Conservation (phyloP, 1,140 invertebrate species). For the Stegodyphus dumicola region DNA sequence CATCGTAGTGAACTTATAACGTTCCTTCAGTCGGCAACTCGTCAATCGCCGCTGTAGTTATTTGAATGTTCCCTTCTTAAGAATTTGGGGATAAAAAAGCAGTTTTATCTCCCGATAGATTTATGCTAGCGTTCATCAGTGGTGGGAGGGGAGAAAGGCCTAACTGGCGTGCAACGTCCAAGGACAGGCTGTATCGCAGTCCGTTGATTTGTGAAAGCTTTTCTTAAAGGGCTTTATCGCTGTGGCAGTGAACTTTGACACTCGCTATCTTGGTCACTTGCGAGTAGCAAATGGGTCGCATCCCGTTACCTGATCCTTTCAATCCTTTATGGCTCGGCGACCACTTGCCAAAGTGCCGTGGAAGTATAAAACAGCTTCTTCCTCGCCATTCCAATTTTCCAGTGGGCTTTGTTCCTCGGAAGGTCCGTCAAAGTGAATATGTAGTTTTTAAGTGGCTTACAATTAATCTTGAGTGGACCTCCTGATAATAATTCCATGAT, state of each 20-base stretch:
- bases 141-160: neutral
- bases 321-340: neutral
- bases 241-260: slow-evolving; percentile 48
- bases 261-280: slow-evolving; percentile 8
- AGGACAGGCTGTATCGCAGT: slow-evolving; percentile 34
- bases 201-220: slow-evolving; percentile 48
- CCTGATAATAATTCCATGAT: neutral
- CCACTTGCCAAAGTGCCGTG: slow-evolving; percentile 3
- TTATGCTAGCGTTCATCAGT: neutral
- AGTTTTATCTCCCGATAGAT: neutral
- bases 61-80: neutral
- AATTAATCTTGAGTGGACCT: neutral
- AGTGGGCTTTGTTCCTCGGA: neutral
- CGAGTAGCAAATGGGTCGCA: neutral
- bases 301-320: slow-evolving; percentile 14
- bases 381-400: neutral
- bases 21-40: neutral
- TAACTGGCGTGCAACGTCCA: slow-evolving; percentile 35
- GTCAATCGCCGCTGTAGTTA: neutral
- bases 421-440: neutral
- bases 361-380: neutral
- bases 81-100: neutral
- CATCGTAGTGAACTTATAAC: neutral
- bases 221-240: neutral
- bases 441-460: neutral